Conservation (phyloP, 1,140 invertebrate species). For the Danaus plexippus region DNA sequence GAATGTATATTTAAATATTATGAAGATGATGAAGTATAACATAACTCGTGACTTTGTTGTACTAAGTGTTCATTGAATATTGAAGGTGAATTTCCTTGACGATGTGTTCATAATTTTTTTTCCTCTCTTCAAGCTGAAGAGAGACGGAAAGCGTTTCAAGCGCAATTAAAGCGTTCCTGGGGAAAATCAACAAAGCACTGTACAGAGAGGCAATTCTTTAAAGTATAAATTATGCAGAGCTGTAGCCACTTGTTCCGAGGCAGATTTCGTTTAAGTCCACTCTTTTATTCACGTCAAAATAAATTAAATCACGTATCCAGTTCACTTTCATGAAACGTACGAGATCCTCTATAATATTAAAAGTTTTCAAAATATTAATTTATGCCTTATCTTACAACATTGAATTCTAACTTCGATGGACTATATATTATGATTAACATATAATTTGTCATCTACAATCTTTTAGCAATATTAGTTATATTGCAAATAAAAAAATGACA, state of each 20-base stretch:
- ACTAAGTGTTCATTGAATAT: constrained; percentile 11
- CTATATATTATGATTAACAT: too few relatives aligned
- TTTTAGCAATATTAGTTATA: too few relatives aligned
- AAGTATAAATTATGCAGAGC: constrained; percentile 49
- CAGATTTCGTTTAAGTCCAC: constrained; percentile 35
- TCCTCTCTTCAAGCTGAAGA: constrained; percentile 17
- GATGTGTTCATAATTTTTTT: constrained; percentile 14
- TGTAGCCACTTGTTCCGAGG: constrained; percentile 38
- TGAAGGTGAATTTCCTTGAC: constrained; percentile 9
- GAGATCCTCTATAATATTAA: too few relatives aligned
- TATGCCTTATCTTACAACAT: too few relatives aligned
- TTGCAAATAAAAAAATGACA: too few relatives aligned
- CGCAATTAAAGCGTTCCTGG: constrained; percentile 35
- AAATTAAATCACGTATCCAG: constrained; percentile 2
- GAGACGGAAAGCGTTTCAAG: constrained; percentile 24
- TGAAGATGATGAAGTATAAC: too few relatives aligned
- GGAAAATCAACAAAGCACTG: constrained; percentile 47
- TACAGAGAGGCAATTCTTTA: constrained; percentile 45
- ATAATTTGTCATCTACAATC: too few relatives aligned
- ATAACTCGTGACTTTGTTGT: too few relatives aligned
- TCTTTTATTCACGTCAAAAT: constrained; percentile 7
- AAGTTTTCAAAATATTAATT: too few relatives aligned
- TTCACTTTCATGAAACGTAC: too few relatives aligned
- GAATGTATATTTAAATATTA: too few relatives aligned
- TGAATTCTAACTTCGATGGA: too few relatives aligned